These are phyloP conservation scores for Macroglossus sobrinus DNA, from an alignment of 2,113 vertebrate genomes.

Conservation along the genomic window DNA sequence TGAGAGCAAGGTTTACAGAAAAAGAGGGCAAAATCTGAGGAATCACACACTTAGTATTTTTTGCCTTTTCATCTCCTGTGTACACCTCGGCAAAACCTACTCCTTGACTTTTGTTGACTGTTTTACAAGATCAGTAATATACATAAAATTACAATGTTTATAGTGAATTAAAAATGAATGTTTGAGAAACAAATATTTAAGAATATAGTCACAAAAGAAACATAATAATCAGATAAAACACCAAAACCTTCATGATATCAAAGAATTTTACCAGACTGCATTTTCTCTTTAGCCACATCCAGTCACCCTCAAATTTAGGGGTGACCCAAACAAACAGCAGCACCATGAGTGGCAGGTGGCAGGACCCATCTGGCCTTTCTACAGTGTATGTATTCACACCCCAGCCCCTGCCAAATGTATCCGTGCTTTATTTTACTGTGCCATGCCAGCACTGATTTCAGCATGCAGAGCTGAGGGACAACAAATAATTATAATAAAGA, in stretches of 20 bases:
- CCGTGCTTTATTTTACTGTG: slow-evolving; percentile 7
- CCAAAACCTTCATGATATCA: not conserved
- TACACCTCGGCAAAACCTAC: not conserved
- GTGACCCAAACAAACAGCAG: slow-evolving; percentile 11
- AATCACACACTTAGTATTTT: not conserved
- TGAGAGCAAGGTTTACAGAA: not conserved
- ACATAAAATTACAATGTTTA: not conserved
- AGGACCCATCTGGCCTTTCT: slow-evolving; percentile 27
- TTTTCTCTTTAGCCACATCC: not conserved
- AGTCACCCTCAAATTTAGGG: not conserved
- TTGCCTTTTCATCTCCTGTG: not conserved
- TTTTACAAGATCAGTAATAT: not conserved
- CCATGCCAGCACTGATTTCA: slow-evolving; percentile 28
- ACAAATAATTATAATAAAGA: slow-evolving; percentile 35
- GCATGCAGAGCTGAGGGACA: not conserved
- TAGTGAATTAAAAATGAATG: not conserved
- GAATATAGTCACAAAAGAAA: not conserved
- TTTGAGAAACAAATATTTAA: not conserved
- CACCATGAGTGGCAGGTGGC: slow-evolving; percentile 38
- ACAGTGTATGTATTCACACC: not conserved
- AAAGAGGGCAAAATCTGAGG: not conserved
- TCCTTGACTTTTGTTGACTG: not conserved
- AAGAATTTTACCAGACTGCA: not conserved
- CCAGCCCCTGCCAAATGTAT: slow-evolving; percentile 21
- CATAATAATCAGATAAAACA: not conserved